Evolutionary conservation across 2,888 invertebrate genomes (phyloP).

Genomic region (Pterostichus niger): DNA sequence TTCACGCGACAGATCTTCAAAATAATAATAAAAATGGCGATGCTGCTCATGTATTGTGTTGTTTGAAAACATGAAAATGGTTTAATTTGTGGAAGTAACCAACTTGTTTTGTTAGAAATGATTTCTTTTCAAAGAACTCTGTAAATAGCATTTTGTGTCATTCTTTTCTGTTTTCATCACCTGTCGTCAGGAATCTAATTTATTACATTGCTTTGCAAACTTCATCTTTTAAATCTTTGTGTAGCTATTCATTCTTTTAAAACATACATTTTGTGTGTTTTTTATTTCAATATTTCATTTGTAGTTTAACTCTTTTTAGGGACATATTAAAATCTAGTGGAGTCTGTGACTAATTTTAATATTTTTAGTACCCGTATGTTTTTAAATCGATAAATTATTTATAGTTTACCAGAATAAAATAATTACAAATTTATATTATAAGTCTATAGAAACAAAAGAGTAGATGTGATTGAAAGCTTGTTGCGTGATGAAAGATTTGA

Average conservation of each 20-base stretch:
- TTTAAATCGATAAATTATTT: no score
- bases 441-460: no score
- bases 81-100: slow-evolving; percentile 60
- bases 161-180: slow-evolving; percentile 42
- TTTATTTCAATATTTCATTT: no score
- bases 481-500: no score
- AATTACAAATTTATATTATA: no score
- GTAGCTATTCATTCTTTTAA: no score
- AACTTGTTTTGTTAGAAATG: slow-evolving; percentile 50
- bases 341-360: no score
- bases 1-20: slow-evolving; percentile 24
- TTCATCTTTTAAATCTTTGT: not conserved
- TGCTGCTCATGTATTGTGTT: slow-evolving; percentile 40
- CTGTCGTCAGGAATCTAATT: slow-evolving; percentile 40
- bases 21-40: slow-evolving; percentile 19
- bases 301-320: not conserved
- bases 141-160: slow-evolving; percentile 26
- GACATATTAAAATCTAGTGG: no score
- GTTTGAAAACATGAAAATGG: slow-evolving; percentile 29
- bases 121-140: slow-evolving; percentile 32
- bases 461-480: no score
- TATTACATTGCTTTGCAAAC: slow-evolving; percentile 5
- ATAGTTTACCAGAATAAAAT: no score
- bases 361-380: no score
- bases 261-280: no score